Conservation (phyloP, 1,140 invertebrate species). For the Elymnias hypermnestra region DNA sequence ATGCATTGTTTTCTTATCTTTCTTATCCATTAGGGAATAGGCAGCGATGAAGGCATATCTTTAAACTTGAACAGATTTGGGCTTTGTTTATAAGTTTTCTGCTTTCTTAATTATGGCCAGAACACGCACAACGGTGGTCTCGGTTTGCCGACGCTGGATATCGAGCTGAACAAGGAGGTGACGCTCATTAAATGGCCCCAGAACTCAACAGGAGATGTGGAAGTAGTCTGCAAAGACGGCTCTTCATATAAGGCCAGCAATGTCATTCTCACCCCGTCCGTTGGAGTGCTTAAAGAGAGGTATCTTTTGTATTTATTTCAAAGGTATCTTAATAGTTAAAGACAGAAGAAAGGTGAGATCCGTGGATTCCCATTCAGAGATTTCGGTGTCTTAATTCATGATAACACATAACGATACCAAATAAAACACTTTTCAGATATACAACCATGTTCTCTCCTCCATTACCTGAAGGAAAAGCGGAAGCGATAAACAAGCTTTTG, state of each 20-base stretch:
- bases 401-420: background rate
- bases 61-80: too few species aligned
- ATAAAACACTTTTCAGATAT: slow-evolving; percentile 19
- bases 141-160: slow-evolving; percentile 34
- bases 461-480: slow-evolving; percentile 26
- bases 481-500: slow-evolving; percentile 23
- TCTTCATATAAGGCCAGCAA: slow-evolving; percentile 75
- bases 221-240: slow-evolving; percentile 76
- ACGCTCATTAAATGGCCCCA: slow-evolving; percentile 36
- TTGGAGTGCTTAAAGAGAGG: slow-evolving; percentile 83
- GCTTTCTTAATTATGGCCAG: too few species aligned
- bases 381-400: too few species aligned
- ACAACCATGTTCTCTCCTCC: slow-evolving; percentile 26
- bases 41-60: too few species aligned
- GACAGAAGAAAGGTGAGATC: too few species aligned
- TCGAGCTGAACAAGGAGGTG: slow-evolving; percentile 48
- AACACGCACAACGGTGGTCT: slow-evolving; percentile 47
- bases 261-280: slow-evolving; percentile 81
- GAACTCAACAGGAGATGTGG: slow-evolving; percentile 25
- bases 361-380: too few species aligned
- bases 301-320: too few species aligned
- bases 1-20: too few species aligned
- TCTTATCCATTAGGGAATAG: too few species aligned
- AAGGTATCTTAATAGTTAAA: too few species aligned
- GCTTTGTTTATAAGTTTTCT: too few species aligned